Conservation (phyloP, 2,797 vertebrate species). For the Hoplostethus atlanticus region DNA sequence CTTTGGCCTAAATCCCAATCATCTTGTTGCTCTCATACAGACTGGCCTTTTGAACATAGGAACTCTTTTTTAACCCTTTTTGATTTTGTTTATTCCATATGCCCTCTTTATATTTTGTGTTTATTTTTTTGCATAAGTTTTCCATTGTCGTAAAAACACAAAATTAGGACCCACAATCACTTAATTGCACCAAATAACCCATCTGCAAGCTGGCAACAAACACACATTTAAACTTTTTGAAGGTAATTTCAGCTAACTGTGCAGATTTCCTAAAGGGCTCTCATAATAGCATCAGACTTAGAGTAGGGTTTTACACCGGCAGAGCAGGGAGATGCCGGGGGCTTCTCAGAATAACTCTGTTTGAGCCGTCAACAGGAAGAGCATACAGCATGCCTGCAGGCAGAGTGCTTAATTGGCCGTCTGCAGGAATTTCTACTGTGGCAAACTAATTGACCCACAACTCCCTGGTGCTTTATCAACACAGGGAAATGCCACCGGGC, state of each 20-base stretch:
- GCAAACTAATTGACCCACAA: slow-evolving; percentile 86
- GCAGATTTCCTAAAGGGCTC: slow-evolving; percentile 61
- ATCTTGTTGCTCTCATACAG: slow-evolving; percentile 22
- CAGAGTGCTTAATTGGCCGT: slow-evolving; percentile 76
- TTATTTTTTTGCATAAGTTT: slow-evolving; percentile 55
- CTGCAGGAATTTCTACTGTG: slow-evolving; percentile 82
- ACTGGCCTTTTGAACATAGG: slow-evolving; percentile 58
- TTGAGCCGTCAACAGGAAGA: slow-evolving; percentile 76
- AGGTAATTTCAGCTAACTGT: slow-evolving; percentile 55
- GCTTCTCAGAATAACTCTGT: slow-evolving; percentile 59
- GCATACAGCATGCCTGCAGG: slow-evolving; percentile 60
- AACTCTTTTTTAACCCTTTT: slow-evolving; percentile 60
- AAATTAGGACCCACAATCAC: slow-evolving; percentile 41
- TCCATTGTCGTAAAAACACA: slow-evolving; percentile 52
- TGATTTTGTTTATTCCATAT: slow-evolving; percentile 71
- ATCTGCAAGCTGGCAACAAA: slow-evolving; percentile 19
- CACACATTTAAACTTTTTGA: slow-evolving; percentile 47
- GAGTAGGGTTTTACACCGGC: slow-evolving; percentile 60
- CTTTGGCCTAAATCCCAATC: slow-evolving; percentile 66
- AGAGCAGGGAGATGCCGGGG: slow-evolving; percentile 56
- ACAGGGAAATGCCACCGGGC: slow-evolving; percentile 80
- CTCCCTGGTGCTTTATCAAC: slow-evolving; percentile 87
- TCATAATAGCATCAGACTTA: slow-evolving; percentile 51
- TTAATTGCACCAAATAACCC: slow-evolving; percentile 16
- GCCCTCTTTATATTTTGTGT: slow-evolving; percentile 56